Percentiles rank a stretch among this genome's conserved stretches.
These are phyloP conservation scores for Hydractinia symbiolongicarpus DNA, from an alignment of 30 jellyfish, hydroid and myxozoan species.

Conservation along the genomic window DNA sequence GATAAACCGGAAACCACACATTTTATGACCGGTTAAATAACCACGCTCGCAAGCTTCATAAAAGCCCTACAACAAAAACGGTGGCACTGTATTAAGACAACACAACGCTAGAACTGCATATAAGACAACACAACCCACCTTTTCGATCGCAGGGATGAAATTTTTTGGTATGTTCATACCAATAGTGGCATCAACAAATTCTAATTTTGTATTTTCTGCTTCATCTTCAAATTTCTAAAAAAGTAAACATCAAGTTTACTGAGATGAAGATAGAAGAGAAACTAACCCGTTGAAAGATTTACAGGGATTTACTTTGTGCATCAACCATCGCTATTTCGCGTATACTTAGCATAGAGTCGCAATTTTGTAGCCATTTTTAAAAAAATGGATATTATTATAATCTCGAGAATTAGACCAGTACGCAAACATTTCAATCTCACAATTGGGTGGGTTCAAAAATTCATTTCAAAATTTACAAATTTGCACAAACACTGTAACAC, in stretches of 20 bases:
- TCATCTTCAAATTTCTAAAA: slow-evolving; percentile 72
- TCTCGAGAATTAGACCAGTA: too few species aligned
- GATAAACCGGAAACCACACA: slow-evolving; percentile 76
- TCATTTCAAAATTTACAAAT: too few species aligned
- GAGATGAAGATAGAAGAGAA: neutral
- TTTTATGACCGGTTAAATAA: slow-evolving; percentile 60
- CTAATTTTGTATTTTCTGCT: slow-evolving; percentile 57
- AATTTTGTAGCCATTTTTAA: too few species aligned
- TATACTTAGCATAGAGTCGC: too few species aligned
- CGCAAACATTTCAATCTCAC: too few species aligned
- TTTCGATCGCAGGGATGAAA: slow-evolving; percentile 91
- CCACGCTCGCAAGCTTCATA: slow-evolving; percentile 95
- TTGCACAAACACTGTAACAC: too few species aligned
- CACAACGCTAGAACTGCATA: neutral
- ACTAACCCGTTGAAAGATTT: too few species aligned
- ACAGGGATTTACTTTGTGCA: too few species aligned
- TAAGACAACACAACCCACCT: slow-evolving; percentile 40
- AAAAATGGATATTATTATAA: too few species aligned
- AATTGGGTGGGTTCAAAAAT: too few species aligned
- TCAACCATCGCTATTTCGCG: too few species aligned
- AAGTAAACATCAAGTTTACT: neutral
- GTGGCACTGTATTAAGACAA: too few species aligned
- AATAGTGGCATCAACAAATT: slow-evolving; percentile 85
- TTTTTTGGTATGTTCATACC: slow-evolving; percentile 95
- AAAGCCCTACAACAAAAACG: slow-evolving; percentile 54